Base-by-base conservation (phyloP, 2,888 invertebrate genomes). In the Frankliniella intonsa region DNA sequence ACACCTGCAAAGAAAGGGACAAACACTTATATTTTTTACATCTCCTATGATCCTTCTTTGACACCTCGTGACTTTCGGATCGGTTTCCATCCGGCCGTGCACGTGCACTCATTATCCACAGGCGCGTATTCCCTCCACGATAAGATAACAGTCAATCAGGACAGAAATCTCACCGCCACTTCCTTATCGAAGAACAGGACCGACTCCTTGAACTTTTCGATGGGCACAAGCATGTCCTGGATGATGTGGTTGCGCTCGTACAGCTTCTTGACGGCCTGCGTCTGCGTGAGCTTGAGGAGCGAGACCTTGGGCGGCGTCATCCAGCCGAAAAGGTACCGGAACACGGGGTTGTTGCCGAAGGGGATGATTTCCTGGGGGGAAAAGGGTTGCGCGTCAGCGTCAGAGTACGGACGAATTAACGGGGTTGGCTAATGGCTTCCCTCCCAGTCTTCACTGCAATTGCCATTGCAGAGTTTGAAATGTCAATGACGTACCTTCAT, bases 241-340 rank as follows among this genome's bases (percentile, higher is more conserved):
- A 95, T 92, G 81, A 95, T 91, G 87, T 96, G 95, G 55, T 92
- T 91, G 83, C 92, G 90, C 85, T 95, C 93, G 86, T 95, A 95
- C 85, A 95, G 88, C 86, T 90, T 90, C 86, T 91, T 91, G 5
- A 93, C 90, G 0, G 93, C 91, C 80, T 91, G 89, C 0, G 93
- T 92, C 87, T 94, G 94, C 0, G 94, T 94, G 84, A 94, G 88
- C 87, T 96, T 96, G 84, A 96, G 88, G 12, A 95, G 89, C 0
- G 95, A 92, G 14, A 95, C 92, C 87, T 95, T 95, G 0, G 95
- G 95, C 0, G 95, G 95, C 88, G 94, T 92, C 88, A 94, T 89
- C 95, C 95, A 95, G 0, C 95, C 95, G 83, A 94, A 90, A 17
- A 94, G 87, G 84, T 89, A 90, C 0, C 95, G 92, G 88, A 95